Conservation (phyloP, 2,797 vertebrate genomes). For the Echeneis naucrates region DNA sequence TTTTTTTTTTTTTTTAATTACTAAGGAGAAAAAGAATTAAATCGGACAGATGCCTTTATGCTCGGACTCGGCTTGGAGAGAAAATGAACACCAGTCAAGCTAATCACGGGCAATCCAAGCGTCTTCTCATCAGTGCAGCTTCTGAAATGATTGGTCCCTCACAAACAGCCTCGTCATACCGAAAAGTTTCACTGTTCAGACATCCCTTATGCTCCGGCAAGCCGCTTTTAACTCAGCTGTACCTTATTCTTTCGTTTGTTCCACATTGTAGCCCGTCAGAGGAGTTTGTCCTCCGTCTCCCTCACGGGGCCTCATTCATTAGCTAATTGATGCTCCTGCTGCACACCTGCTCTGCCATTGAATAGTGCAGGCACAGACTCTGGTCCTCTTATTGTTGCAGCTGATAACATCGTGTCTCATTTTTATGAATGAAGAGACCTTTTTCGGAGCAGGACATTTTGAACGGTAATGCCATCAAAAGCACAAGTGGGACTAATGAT, state of each 20-base stretch:
- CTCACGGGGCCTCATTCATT: conserved; percentile 48
- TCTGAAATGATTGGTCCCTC: neutral
- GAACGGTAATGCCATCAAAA: conserved; percentile 7
- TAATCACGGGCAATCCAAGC: too few species aligned
- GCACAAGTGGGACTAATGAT: conserved; percentile 5
- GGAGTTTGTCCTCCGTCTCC: conserved; percentile 21
- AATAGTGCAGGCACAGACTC: conserved; percentile 17
- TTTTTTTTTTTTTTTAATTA: too few species aligned
- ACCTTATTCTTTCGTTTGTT: conserved; percentile 33
- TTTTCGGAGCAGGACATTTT: conserved; percentile 19
- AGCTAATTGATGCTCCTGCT: conserved; percentile 55
- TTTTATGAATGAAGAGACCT: conserved; percentile 55
- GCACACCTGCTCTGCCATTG: conserved; percentile 54
- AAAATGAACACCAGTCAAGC: too few species aligned
- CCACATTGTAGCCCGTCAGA: conserved; percentile 34
- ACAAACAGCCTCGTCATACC: neutral
- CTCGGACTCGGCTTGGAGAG: too few species aligned
- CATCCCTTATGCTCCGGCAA: neutral
- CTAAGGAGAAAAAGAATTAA: too few species aligned
- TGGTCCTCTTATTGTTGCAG: conserved; percentile 5
- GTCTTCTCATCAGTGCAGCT: neutral
- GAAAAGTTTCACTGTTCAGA: too few species aligned
- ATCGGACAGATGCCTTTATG: too few species aligned
- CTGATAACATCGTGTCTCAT: conserved; percentile 42
- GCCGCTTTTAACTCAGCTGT: neutral